Base-by-base conservation (phyloP, 2,113 vertebrate species). In the Amblyornis subalaris region DNA sequence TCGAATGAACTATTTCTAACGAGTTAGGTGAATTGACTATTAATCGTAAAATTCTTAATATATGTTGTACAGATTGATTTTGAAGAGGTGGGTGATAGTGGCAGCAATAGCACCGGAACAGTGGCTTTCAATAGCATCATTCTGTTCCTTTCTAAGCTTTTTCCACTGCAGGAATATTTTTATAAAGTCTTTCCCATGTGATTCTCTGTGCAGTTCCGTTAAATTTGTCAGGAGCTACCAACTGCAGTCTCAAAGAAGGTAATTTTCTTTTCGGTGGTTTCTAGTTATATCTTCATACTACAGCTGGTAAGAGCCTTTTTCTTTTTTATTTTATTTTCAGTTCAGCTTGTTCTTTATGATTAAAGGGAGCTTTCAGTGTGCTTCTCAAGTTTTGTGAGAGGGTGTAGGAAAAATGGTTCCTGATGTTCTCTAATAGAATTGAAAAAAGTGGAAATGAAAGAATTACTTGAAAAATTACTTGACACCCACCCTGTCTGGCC, bases 341-440 rank as follows among this genome's bases (percentile, higher is more conserved):
- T 57, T 77, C 45, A 58, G 7, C 35, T 85, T 91, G 23, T 21
- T 65, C 17, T 61, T 82, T 85, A 3, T 93, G 47, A 29, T 82
- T 91, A 79, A 83, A 69, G 33, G 18, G 67, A 73, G 23, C 50
- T 85, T 65, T 45, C 38, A 58, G 26, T 58, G 54, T 80, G 19
- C 78, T 69, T 91, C 58, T 86, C 40, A 78, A 66, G 31, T 89
- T 90, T 90, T 79, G 14, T 73, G 73, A 90, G 80, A 75, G 29
- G 29, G 28, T 58, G 23, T 82, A 85, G 45, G 50, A 80, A 86
- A 81, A 70, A 86, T 60, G 29, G 38, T 35, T 94, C 81, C 77
- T 82, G 74, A 53, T 88, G 58, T 65, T 91, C 84, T 94, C 44
- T 94, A 91, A 93, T 67, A 84, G 23, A 67, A 77, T 20, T 94